Evolutionary conservation across 2,797 vertebrate species (phyloP).

Genomic region (Pachyuromys duprasi): DNA sequence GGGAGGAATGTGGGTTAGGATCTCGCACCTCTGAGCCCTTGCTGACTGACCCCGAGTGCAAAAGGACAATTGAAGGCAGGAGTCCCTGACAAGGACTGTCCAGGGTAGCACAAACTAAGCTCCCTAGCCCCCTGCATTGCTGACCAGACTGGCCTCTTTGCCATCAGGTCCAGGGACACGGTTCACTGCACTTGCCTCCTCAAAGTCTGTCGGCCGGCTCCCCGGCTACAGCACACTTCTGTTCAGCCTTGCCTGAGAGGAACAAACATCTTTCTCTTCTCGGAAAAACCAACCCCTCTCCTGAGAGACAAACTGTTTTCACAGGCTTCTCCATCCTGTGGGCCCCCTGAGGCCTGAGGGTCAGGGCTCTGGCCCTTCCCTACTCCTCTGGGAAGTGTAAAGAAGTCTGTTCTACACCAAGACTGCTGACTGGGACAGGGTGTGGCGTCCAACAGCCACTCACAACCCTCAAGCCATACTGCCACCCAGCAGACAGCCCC

Average conservation of each 20-base stretch:
- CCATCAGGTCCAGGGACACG: background rate
- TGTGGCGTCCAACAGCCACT: background rate
- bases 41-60: background rate
- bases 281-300: background rate
- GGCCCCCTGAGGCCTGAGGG: background rate
- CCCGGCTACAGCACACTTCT: background rate
- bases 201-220: background rate
- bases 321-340: background rate
- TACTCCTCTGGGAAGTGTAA: too few relatives aligned
- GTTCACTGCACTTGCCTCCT: background rate
- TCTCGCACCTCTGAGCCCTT: background rate
- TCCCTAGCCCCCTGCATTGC: background rate
- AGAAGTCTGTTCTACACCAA: background rate
- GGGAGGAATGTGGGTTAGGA: background rate
- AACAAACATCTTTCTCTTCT: background rate
- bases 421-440: background rate
- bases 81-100: background rate
- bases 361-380: background rate
- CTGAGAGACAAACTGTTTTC: background rate
- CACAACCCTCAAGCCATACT: background rate
- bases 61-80: background rate
- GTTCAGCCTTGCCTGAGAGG: background rate
- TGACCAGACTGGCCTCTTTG: background rate
- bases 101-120: background rate
- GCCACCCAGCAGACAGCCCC: background rate